phyloP scores from a whole-genome alignment of 1,140 invertebrate genomes.

The Eumeta japonica region DNA sequence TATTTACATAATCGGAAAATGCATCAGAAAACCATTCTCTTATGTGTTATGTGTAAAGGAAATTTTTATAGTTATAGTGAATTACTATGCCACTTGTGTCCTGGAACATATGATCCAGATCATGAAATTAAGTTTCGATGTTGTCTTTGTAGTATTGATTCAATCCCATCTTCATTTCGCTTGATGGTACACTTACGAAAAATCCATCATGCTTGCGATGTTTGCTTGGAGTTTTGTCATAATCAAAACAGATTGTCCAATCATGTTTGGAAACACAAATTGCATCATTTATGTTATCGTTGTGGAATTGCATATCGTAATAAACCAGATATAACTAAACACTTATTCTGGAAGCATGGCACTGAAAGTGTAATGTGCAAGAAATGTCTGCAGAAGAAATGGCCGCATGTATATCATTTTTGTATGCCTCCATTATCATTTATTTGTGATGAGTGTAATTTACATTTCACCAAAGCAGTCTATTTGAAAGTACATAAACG shows the following conservation, averaged over 20 bases:
- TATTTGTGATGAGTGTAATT: conserved; percentile 76
- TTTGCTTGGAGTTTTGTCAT: conserved; percentile 76
- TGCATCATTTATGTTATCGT: conserved; percentile 80
- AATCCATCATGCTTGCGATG: conserved; percentile 79
- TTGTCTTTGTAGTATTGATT: conserved; percentile 70
- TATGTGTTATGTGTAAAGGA: conserved; percentile 82
- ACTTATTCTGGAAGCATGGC: conserved; percentile 88
- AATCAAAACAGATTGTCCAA: conserved; percentile 76
- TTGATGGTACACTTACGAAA: conserved; percentile 83
- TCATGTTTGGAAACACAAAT: conserved; percentile 86
- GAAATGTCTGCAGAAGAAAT: conserved; percentile 82
- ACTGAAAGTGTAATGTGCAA: conserved; percentile 83
- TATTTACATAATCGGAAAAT: conserved; percentile 81
- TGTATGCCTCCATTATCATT: conserved; percentile 77
- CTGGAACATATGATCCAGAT: conserved; percentile 69
- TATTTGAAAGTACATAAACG: conserved; percentile 79
- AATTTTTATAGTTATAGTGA: conserved; percentile 85
- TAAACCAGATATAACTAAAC: conserved; percentile 82
- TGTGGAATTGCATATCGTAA: conserved; percentile 83
- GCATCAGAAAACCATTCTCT: conserved; percentile 76
- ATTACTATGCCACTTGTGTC: conserved; percentile 79
- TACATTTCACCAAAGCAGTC: conserved; percentile 72
- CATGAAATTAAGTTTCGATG: conserved; percentile 66
- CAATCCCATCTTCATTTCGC: conserved; percentile 78
- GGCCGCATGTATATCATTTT: conserved; percentile 88